These are phyloP conservation scores for Drosophila rhopaloa DNA, from an alignment of 1,140 invertebrate species.

Conservation along the genomic window DNA sequence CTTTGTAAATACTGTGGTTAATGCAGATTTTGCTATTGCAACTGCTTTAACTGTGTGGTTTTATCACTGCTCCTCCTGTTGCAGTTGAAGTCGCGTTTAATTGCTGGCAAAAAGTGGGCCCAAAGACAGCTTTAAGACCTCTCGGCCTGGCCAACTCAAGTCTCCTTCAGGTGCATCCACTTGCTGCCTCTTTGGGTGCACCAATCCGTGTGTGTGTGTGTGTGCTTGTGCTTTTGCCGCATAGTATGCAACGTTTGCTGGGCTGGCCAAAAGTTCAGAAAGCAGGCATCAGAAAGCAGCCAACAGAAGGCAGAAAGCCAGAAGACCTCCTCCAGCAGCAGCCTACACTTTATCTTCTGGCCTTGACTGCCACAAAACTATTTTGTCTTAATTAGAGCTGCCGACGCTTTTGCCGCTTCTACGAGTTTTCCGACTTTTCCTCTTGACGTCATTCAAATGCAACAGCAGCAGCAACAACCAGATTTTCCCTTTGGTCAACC, in stretches of 20 bases:
- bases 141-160: slow-evolving; percentile 14
- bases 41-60: background rate
- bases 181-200: slow-evolving; percentile 8
- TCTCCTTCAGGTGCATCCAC: slow-evolving; percentile 32
- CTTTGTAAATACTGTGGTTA: background rate
- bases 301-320: slow-evolving; percentile 14
- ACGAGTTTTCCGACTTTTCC: slow-evolving; percentile 1
- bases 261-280: slow-evolving; percentile 35
- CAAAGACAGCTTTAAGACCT: slow-evolving; percentile 11
- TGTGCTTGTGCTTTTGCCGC: slow-evolving; percentile 16
- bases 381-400: slow-evolving; percentile 69
- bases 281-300: slow-evolving; percentile 7
- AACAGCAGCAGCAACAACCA: slow-evolving; percentile 10
- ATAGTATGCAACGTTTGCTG: slow-evolving; percentile 62
- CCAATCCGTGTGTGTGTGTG: slow-evolving; percentile 1
- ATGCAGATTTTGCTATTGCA: background rate
- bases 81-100: slow-evolving; percentile 15
- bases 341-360: slow-evolving; percentile 24
- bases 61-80: slow-evolving; percentile 2
- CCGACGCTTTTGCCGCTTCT: slow-evolving; percentile 1
- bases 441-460: slow-evolving; percentile 69
- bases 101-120: slow-evolving; percentile 21
- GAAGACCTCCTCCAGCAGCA: slow-evolving; percentile 6
- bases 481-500: slow-evolving; percentile 36
- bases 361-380: slow-evolving; percentile 35